Base-by-base conservation (phyloP, 2,113 vertebrate species). In the Ammodramus savannarum region DNA sequence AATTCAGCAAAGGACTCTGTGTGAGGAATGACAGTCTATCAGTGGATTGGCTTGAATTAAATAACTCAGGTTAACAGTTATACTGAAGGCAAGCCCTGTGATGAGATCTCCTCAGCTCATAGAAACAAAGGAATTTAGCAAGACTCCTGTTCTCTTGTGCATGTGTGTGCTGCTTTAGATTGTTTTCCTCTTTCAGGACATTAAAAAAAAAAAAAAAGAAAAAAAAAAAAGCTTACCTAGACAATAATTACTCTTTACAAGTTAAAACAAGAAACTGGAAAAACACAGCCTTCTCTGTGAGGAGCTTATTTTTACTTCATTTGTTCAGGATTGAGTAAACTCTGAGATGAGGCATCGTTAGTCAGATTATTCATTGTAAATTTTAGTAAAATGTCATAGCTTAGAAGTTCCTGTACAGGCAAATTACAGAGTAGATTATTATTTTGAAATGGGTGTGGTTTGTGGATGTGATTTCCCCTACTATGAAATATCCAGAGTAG, bases 271-370 rank as follows among this genome's bases (percentile, higher is more conserved):
- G 86, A 49, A 65, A 79, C 26, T 57, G 12, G 49, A 75, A 84
- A 18, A 85, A 41, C 29, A 34, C 19, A 85, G 22, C 41, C 25
- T 36, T 54, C 39, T 62, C 25, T 92, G 29, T 82, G 77, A 93
- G 76, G 8, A 66, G 10, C 3, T 82, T 95, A 73, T 61, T 95
- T 96, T 87, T 89, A 89, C 67, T 66, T 93, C 20, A 39, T 79
- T 91, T 87, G 23, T 85, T 87, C 62, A 66, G 58, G 55, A 67
- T n/a, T 94, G 85, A 85, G 87, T 89, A 87, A 94, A 87, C 29
- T 18, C 31, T 38, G 59, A 83, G 59, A 62, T 67, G 84, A 94
- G 69, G 32, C 63, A 87, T 75, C 1, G 0, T 87, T 86, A 91
- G 41, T 91, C 94, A 95, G 41, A 38, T 87, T 91, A 55, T 89